Conservation (phyloP, 2,888 invertebrate genomes). For the Patella pellucida region DNA sequence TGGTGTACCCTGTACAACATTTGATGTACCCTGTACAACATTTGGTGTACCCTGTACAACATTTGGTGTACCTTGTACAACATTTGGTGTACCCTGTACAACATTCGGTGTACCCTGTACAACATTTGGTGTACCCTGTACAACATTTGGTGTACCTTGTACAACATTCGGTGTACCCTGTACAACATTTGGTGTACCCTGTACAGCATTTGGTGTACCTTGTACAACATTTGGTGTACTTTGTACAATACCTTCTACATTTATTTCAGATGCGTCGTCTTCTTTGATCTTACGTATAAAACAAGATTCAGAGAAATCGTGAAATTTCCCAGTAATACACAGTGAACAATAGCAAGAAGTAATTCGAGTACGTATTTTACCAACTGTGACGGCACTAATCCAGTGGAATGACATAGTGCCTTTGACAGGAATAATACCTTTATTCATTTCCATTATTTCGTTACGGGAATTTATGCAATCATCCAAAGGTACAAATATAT, state of each 20-base stretch:
- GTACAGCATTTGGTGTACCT: too few species aligned
- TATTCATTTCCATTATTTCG: conserved; percentile 15
- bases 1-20: neutral
- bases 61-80: neutral
- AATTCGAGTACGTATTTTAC: conserved; percentile 11
- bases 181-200: too few species aligned
- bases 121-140: too few species aligned
- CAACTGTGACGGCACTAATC: neutral
- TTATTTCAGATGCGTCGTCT: neutral
- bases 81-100: too few species aligned
- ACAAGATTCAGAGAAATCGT: conserved; percentile 11
- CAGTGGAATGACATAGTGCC: conserved; percentile 27
- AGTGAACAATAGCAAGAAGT: conserved; percentile 32
- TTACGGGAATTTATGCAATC: conserved; percentile 3
- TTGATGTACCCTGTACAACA: too few species aligned
- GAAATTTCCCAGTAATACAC: conserved; percentile 17
- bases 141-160: too few species aligned
- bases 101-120: too few species aligned
- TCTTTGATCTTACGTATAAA: neutral
- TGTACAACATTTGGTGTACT: too few species aligned
- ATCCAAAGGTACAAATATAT: conserved; percentile 13
- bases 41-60: neutral
- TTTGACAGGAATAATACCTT: conserved; percentile 15
- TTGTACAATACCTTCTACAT: too few species aligned
- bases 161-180: too few species aligned